These are phyloP conservation scores for Plebejus argus DNA, from an alignment of 2,888 invertebrate species.

Conservation along the genomic window DNA sequence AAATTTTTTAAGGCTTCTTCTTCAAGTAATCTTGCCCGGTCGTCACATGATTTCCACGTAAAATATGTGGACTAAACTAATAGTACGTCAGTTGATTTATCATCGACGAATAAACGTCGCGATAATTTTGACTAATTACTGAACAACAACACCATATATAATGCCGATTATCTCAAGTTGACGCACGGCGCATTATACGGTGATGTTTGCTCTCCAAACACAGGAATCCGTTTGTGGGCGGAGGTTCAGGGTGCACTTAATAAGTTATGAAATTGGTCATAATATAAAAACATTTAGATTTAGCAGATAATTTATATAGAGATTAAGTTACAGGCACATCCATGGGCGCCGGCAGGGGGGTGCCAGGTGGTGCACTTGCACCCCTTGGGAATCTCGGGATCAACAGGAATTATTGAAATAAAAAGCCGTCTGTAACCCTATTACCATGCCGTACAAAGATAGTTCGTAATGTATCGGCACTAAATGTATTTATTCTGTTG, in stretches of 20 bases:
- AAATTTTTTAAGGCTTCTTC: neutral
- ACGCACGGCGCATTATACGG: slow-evolving; percentile 57
- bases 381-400: too few species aligned
- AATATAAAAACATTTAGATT: neutral
- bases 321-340: too few species aligned
- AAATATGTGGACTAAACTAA: slow-evolving; percentile 22
- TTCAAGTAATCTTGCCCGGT: neutral
- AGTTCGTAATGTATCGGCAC: too few species aligned
- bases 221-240: neutral
- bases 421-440: too few species aligned
- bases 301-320: too few species aligned
- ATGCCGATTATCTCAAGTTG: slow-evolving; percentile 62
- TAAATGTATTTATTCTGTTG: too few species aligned
- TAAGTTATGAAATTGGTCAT: slow-evolving; percentile 5
- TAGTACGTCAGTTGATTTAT: slow-evolving; percentile 51
- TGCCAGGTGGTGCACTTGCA: too few species aligned
- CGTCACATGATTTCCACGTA: neutral
- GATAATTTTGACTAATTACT: slow-evolving; percentile 71
- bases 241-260: slow-evolving; percentile 6
- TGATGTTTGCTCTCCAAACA: slow-evolving; percentile 52
- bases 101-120: slow-evolving; percentile 58
- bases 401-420: too few species aligned
- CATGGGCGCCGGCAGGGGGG: too few species aligned
- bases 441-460: too few species aligned
- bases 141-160: slow-evolving; percentile 48